Conservation (phyloP, 2,113 vertebrate species). For the Hystrix cristata region DNA sequence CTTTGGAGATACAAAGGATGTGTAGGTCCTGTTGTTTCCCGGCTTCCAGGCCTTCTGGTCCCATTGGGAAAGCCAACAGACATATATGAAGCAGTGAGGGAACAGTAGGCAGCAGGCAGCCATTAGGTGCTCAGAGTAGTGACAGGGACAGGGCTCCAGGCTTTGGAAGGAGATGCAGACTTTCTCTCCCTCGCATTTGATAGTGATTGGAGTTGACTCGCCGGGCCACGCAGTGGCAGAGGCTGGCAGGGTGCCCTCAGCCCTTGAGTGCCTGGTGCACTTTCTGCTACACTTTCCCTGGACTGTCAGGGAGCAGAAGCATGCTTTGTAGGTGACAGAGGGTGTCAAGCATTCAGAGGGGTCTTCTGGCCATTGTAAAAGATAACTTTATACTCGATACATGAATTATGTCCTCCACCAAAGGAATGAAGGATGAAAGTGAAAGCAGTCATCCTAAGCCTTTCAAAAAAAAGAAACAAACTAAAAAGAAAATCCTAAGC, state of each 20-base stretch:
- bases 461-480: not conserved
- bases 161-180: not conserved
- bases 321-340: not conserved
- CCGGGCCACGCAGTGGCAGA: not conserved
- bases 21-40: not conserved
- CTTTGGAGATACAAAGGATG: not conserved
- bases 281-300: not conserved
- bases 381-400: not conserved
- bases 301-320: too few relatives aligned
- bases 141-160: constrained; percentile 65
- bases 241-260: not conserved
- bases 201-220: constrained; percentile 48
- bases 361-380: not conserved
- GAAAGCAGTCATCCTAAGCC: not conserved
- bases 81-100: not conserved
- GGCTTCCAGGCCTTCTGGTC: not conserved
- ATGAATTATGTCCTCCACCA: not conserved
- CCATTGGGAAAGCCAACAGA: not conserved
- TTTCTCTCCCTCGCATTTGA: constrained; percentile 49
- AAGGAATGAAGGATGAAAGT: not conserved
- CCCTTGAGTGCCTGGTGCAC: not conserved
- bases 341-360: not conserved
- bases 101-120: constrained; percentile 57
- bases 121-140: constrained; percentile 34
- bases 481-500: too few relatives aligned